Conservation (phyloP, 2,113 vertebrate species). For the Sialia sialis region DNA sequence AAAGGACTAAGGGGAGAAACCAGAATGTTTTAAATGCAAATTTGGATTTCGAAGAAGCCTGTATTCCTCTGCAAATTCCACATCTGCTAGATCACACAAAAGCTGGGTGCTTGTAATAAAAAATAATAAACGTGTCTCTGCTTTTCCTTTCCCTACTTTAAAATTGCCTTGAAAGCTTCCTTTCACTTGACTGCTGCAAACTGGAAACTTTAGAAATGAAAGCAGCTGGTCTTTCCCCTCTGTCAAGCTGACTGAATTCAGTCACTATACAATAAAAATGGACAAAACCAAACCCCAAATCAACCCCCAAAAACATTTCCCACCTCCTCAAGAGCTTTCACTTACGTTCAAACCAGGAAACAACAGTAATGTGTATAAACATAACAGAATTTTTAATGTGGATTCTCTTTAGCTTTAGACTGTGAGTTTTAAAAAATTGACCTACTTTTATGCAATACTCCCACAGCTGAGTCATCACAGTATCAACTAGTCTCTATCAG, state of each 20-base stretch:
- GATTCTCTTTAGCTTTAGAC: not conserved
- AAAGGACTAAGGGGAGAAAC: not conserved
- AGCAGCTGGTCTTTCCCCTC: slow-evolving; percentile 26
- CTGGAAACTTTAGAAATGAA: slow-evolving; percentile 32
- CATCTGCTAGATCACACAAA: slow-evolving; percentile 36
- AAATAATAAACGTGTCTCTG: not conserved
- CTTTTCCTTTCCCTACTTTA: not conserved
- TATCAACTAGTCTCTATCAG: slow-evolving; percentile 34
- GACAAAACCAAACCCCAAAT: not conserved
- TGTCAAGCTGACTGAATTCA: not conserved
- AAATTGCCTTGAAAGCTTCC: slow-evolving; percentile 3
- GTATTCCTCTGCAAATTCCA: slow-evolving; percentile 38
- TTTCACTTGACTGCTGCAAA: slow-evolving; percentile 18
- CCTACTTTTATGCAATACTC: slow-evolving; percentile 54
- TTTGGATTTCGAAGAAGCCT: not conserved
- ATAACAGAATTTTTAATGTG: not conserved
- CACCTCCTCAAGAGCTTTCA: not conserved
- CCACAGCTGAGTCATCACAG: slow-evolving; percentile 48
- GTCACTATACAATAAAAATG: not conserved
- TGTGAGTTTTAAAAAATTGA: slow-evolving; percentile 3
- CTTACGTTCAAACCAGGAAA: not conserved
- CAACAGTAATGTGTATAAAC: not conserved
- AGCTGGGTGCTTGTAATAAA: not conserved
- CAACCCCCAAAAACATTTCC: not conserved
- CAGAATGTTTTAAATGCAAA: slow-evolving; percentile 36